These are phyloP conservation scores for Lanius collurio DNA, from an alignment of 2,113 vertebrate species.

Conservation along the genomic window DNA sequence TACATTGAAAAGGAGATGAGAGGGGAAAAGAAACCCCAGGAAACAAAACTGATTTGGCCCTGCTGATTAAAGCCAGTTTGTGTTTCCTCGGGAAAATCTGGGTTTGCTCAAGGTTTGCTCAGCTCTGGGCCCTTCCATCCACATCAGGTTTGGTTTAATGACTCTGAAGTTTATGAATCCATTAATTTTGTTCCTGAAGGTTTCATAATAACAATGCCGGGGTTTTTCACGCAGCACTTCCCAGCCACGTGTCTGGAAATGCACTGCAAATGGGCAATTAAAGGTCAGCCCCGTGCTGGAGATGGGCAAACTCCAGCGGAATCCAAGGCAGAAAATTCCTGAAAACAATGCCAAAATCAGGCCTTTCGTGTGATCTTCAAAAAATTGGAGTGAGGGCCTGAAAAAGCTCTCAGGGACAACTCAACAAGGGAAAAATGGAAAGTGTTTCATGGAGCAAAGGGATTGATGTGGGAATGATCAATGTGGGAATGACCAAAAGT, in stretches of 20 bases:
- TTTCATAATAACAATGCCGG: neutral
- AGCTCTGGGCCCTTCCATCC: conserved; percentile 30
- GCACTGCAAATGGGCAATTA: neutral
- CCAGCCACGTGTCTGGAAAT: neutral
- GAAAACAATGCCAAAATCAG: neutral
- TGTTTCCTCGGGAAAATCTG: conserved; percentile 55
- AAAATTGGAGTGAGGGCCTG: neutral
- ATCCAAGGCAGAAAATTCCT: neutral
- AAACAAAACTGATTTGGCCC: conserved; percentile 33
- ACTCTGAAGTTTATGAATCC: neutral
- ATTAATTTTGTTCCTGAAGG: conserved; percentile 25
- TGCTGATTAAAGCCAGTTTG: conserved; percentile 46
- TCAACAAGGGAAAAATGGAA: neutral
- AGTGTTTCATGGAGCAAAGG: neutral
- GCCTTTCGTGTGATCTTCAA: neutral
- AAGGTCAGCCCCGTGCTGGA: neutral
- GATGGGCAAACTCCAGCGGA: neutral
- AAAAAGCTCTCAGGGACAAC: neutral
- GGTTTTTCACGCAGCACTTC: neutral
- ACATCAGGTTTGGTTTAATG: conserved; percentile 35
- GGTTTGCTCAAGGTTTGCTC: conserved; percentile 53
- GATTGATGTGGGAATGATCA: accelerated
- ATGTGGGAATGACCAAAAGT: neutral
- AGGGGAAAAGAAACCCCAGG: neutral
- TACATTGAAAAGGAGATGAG: neutral